Evolutionary conservation across 2,797 vertebrate species (phyloP).

Genomic region (Myripristis jacobus): DNA sequence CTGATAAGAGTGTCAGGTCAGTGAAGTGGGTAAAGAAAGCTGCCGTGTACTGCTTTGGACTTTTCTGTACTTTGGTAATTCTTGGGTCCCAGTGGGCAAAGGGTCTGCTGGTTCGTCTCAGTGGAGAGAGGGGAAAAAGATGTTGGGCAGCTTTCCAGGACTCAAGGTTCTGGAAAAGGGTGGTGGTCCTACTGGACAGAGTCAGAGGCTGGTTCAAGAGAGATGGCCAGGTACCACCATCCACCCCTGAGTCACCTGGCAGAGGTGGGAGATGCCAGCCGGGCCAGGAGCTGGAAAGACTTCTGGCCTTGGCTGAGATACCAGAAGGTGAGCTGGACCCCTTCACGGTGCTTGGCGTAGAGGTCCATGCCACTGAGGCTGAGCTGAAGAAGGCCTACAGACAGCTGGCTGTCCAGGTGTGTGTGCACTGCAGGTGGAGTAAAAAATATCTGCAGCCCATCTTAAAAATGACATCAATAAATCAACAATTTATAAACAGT

Average conservation of each 20-base stretch:
- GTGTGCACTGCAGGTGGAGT: constrained; percentile 38
- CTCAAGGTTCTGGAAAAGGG: constrained; percentile 80
- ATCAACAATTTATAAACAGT: constrained; percentile 35
- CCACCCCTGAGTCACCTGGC: constrained; percentile 71
- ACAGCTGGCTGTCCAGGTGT: constrained; percentile 93
- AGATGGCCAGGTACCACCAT: constrained; percentile 1
- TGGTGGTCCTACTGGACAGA: constrained; percentile 69
- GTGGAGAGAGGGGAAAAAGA: constrained; percentile 76
- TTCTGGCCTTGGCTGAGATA: constrained; percentile 88
- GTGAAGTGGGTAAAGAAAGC: constrained; percentile 67
- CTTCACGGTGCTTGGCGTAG: constrained; percentile 91
- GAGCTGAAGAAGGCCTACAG: constrained; percentile 95
- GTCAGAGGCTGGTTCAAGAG: constrained; percentile 67
- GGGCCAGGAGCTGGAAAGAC: constrained; percentile 88
- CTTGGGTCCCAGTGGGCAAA: constrained; percentile 80
- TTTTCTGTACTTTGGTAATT: constrained; percentile 80
- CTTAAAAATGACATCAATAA: constrained; percentile 2
- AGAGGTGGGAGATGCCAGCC: constrained; percentile 77
- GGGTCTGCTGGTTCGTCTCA: constrained; percentile 55
- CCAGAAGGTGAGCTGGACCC: constrained; percentile 94
- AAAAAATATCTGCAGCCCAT: constrained; percentile 1
- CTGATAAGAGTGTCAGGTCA: constrained; percentile 62
- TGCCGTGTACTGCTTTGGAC: constrained; percentile 76
- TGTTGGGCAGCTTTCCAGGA: constrained; percentile 80
- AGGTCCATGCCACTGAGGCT: constrained; percentile 88